Conservation (phyloP, 2,797 vertebrate genomes). For the Arremon aurantiirostris region DNA sequence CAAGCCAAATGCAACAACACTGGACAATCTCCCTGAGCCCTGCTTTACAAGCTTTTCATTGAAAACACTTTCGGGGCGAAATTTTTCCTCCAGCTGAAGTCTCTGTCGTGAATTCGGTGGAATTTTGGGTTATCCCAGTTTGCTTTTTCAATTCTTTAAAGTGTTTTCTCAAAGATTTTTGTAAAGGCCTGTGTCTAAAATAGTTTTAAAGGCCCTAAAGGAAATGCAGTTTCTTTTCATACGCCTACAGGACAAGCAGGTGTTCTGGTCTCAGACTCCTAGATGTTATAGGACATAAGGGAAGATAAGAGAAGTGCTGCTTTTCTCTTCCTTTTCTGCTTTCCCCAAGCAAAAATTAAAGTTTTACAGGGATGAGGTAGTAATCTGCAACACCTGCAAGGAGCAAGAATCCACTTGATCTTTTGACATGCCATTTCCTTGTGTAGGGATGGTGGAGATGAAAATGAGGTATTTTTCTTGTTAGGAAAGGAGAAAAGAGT, state of each 20-base stretch:
- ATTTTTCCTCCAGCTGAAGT: neutral
- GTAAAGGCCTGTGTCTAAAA: neutral
- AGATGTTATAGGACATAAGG: neutral
- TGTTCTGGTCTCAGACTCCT: neutral
- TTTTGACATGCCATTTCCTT: neutral
- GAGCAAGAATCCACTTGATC: neutral
- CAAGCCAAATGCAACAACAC: fast-evolving
- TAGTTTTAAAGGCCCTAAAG: neutral
- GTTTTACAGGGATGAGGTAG: constrained; percentile 30
- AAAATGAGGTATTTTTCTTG: neutral
- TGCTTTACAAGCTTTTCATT: neutral
- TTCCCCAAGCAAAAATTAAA: constrained; percentile 35
- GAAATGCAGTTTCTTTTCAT: neutral
- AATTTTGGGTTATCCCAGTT: neutral
- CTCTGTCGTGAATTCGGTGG: fast-evolving
- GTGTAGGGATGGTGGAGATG: neutral
- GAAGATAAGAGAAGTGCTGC: constrained; percentile 27
- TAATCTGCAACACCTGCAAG: constrained; percentile 35
- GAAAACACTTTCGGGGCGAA: neutral
- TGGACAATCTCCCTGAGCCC: neutral
- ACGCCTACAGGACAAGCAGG: neutral
- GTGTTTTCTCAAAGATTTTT: neutral
- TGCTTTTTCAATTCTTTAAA: neutral
- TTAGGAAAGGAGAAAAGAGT: neutral
- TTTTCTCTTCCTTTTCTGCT: constrained; percentile 20